phyloP scores from a whole-genome alignment of 1,140 invertebrate species.

The Matsumurasca onukii region DNA sequence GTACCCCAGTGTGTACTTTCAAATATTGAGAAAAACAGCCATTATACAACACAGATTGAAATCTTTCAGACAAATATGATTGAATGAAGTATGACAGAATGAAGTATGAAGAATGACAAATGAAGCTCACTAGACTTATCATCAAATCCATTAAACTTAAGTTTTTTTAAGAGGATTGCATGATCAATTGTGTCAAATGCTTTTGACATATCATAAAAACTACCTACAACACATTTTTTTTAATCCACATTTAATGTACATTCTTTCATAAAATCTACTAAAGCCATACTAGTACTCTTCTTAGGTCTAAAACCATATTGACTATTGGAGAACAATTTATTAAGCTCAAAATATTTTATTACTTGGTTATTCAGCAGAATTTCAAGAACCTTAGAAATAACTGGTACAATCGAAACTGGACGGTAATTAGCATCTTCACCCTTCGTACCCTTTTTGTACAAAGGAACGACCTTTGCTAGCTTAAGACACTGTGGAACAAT shows the following conservation, averaged over 20 bases:
- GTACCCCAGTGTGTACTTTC: neutral
- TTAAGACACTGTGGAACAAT: neutral
- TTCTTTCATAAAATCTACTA: conserved; percentile 15
- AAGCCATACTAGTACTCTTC: conserved; percentile 6
- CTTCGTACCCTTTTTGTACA: conserved; percentile 4
- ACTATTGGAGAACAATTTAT: conserved; percentile 5
- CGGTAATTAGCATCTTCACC: conserved; percentile 9
- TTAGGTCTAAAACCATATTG: conserved; percentile 8
- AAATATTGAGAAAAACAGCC: conserved; percentile 1
- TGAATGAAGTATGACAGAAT: too few relatives aligned
- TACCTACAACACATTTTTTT: neutral
- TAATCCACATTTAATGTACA: conserved; percentile 3
- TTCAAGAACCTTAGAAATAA: conserved; percentile 11
- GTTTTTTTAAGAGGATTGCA: neutral
- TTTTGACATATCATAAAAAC: conserved; percentile 12
- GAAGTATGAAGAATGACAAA: too few relatives aligned
- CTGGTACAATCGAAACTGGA: conserved; percentile 14
- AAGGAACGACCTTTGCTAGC: neutral
- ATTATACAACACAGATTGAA: conserved; percentile 3
- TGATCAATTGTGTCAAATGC: conserved; percentile 16
- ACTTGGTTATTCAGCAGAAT: conserved; percentile 9
- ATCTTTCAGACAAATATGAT: conserved; percentile 4
- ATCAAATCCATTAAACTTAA: neutral
- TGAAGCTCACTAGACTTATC: neutral
- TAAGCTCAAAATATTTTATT: conserved; percentile 9